Base-by-base conservation (phyloP, 2,113 vertebrate species). In the Actenoides lindsayi region DNA sequence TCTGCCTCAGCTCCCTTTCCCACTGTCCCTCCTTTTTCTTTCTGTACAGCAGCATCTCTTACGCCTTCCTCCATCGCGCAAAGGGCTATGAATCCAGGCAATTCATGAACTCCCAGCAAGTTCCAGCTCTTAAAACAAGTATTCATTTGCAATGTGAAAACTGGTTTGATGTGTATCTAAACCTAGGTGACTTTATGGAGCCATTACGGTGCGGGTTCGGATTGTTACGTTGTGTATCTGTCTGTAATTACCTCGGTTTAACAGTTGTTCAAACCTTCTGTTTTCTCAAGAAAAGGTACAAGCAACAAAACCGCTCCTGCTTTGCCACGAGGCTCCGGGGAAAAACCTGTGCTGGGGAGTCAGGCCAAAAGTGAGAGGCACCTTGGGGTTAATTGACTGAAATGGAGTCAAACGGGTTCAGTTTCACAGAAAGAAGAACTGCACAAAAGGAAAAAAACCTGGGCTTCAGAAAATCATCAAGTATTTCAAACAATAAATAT, bases 41-140 rank as follows among this genome's bases (percentile, higher is more conserved):
- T 25, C 89, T 17, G 27, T 44, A 79, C 83, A 53, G 91, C 60
- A 71, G 74, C 33, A 62, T 85, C 78, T 88, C 69, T 30, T 56
- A 57, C 5, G 13, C 93, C 87, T 92, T 87, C 80, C 92, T 85
- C 75, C 59, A 48, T 6, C 80, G 53, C 63, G 76, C 11, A 83
- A 93, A 96, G 68, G 67, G 77, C 85, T 21, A 89, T 94, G 95
- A 94, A 97, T 97, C 91, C 93, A 96, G 90, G 92, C 96, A 97
- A 98, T 97, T 96, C 96, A 97, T 93, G 94, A 96, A 97, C 96
- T 97, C 95, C 91, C 84, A 23, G 78, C 21, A 95, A 95, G 92
- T 78, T 94, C 90, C 16, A 81, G 80, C 96, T 97, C 91, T 93
- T 92, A 20, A 51, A 83, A 97, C 81, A 76, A 60, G 46, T 57